Evolutionary conservation across 2,888 invertebrate species (phyloP).

Genomic region (Platycnemis pennipes): DNA sequence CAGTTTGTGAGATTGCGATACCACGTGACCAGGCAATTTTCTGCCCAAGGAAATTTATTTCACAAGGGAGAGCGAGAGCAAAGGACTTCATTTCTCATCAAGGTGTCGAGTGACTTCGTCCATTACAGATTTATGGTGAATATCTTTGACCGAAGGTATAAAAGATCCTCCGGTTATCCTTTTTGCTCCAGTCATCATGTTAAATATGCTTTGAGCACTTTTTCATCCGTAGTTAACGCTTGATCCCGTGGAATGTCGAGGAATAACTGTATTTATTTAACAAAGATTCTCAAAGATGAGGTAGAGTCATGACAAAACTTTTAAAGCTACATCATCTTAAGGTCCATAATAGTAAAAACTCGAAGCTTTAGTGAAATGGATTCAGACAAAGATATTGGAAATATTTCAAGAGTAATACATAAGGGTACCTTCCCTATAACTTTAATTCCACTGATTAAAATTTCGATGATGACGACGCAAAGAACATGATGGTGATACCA

Average conservation of each 20-base stretch:
- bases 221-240: background rate
- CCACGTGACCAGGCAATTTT: background rate
- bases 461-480: too few species aligned
- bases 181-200: background rate
- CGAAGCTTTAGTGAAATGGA: too few species aligned
- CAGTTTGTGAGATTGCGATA: background rate
- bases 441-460: too few species aligned
- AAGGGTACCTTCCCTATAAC: too few species aligned
- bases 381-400: too few species aligned
- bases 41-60: background rate
- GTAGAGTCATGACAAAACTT: too few species aligned
- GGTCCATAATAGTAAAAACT: too few species aligned
- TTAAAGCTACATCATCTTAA: too few species aligned
- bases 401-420: too few species aligned
- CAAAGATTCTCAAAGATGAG: too few species aligned
- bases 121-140: background rate
- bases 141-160: background rate
- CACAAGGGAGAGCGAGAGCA: background rate
- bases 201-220: background rate
- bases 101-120: background rate
- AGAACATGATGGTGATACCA: too few species aligned
- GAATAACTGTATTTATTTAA: too few species aligned
- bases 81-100: background rate
- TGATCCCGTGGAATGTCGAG: background rate
- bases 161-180: background rate